phyloP scores from a whole-genome alignment of 2,797 vertebrate genomes.

The Simalia tracyae region DNA sequence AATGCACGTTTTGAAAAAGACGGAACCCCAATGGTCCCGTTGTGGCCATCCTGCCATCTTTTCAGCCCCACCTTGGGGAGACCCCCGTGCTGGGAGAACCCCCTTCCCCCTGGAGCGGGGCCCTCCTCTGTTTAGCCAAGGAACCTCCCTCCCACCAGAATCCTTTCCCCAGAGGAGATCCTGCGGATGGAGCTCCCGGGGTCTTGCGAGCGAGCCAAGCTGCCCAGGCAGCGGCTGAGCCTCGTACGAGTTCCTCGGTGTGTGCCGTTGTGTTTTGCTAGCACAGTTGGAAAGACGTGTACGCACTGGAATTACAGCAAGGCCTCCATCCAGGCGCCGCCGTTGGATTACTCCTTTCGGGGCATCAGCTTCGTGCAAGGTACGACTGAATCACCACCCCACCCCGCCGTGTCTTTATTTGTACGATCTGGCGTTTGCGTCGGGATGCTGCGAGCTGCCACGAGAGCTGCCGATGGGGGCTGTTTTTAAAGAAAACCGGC shows the following conservation, averaged over 20 bases:
- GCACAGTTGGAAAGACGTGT: constrained; percentile 61
- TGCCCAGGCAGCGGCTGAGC: neutral
- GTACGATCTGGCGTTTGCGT: neutral
- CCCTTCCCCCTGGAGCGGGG: neutral
- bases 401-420: too few relatives aligned
- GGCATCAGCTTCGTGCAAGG: constrained; percentile 73
- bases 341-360: constrained; percentile 85
- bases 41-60: neutral
- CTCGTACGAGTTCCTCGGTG: neutral
- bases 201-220: neutral
- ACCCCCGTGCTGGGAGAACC: neutral
- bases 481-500: neutral
- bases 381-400: constrained; percentile 23
- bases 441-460: neutral
- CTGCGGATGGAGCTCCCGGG: neutral
- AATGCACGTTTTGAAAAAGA: neutral
- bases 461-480: neutral
- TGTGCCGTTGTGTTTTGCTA: constrained; percentile 37
- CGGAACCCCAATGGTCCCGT: neutral
- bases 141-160: neutral
- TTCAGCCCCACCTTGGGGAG: neutral
- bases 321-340: constrained; percentile 71
- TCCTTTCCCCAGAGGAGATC: neutral
- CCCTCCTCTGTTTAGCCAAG: neutral
- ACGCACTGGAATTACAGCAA: constrained; percentile 41